These are phyloP conservation scores for Electrona antarctica DNA, from an alignment of 2,113 vertebrate genomes.

Conservation along the genomic window DNA sequence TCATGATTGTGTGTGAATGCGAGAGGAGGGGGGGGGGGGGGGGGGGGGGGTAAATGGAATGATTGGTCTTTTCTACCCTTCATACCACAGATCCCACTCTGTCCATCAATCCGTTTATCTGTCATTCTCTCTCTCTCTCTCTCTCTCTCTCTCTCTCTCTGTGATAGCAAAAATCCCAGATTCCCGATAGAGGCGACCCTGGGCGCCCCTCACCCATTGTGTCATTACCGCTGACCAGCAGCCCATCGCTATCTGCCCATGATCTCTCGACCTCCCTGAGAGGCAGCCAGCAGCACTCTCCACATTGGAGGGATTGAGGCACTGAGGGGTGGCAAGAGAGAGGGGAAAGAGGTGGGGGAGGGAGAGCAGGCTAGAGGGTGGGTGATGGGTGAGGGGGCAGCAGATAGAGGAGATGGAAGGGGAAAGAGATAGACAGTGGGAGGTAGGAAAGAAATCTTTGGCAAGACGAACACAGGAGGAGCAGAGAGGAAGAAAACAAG, in stretches of 20 bases:
- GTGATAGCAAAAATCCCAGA: constrained; percentile 43
- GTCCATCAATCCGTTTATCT: constrained; percentile 3
- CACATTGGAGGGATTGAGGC: constrained; percentile 6
- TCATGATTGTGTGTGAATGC: constrained; percentile 21
- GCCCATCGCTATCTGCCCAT: constrained; percentile 70
- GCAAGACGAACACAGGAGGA: neutral
- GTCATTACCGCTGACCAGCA: constrained; percentile 77
- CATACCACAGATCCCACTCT: constrained; percentile 29
- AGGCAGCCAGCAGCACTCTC: constrained; percentile 48
- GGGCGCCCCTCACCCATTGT: constrained; percentile 64
- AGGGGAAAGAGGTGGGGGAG: constrained; percentile 1
- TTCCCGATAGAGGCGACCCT: constrained; percentile 64
- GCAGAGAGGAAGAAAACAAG: constrained; percentile 12
- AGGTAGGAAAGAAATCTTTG: constrained; percentile 18
- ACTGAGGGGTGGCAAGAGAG: constrained; percentile 10
- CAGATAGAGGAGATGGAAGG: neutral
- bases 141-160: constrained; percentile 45
- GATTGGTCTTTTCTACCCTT: constrained; percentile 46
- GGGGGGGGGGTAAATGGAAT: constrained; percentile 35
- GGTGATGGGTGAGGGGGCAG: constrained; percentile 8
- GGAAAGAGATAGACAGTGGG: neutral
- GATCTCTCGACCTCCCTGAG: constrained; percentile 69
- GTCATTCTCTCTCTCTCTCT: constrained; percentile 16
- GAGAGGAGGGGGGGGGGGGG: no score
- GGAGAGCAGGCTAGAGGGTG: constrained; percentile 3